Percentiles rank a stretch among this genome's conserved stretches.
phyloP scores from a whole-genome alignment of 1,140 invertebrate genomes.

The Halictus rubicundus region DNA sequence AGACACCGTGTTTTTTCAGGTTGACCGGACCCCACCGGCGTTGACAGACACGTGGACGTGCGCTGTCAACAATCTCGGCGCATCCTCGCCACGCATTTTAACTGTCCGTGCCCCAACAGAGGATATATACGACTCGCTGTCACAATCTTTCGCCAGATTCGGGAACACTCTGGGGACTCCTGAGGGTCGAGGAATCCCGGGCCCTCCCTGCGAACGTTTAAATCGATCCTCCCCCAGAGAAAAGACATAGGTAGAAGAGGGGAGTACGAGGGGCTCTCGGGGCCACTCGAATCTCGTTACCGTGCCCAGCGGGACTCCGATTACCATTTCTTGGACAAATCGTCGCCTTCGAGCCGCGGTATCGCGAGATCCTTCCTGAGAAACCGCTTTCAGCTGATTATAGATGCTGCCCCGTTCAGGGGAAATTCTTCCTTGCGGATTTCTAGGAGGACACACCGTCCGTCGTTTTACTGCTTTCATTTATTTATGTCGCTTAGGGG shows the following conservation, averaged over 20 bases:
- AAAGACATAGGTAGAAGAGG: not conserved
- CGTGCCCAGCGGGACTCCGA: conserved; percentile 61
- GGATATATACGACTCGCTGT: conserved; percentile 62
- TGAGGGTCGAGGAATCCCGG: conserved; percentile 45
- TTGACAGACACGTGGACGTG: conserved; percentile 50
- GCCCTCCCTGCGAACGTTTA: conserved; percentile 57
- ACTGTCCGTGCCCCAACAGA: conserved; percentile 11
- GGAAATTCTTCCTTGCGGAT: conserved; percentile 38
- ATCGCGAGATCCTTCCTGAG: conserved; percentile 32
- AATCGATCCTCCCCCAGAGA: conserved; percentile 56
- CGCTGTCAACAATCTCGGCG: conserved; percentile 47
- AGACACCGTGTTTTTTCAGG: not conserved
- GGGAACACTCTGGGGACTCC: conserved; percentile 51
- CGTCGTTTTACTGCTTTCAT: conserved; percentile 8
- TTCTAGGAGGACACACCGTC: not conserved
- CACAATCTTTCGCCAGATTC: conserved; percentile 61
- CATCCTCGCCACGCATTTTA: conserved; percentile 30
- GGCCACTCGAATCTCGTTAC: conserved; percentile 64
- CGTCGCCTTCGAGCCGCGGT: conserved; percentile 58
- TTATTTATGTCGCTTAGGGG: not conserved
- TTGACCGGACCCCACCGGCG: conserved; percentile 38
- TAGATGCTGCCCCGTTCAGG: conserved; percentile 24
- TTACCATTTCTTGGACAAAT: conserved; percentile 69
- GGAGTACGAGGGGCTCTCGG: not conserved
- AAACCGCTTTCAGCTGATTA: conserved; percentile 38